Percentiles rank a stretch among this genome's conserved stretches.
These are phyloP conservation scores for Holacanthus passer DNA, from an alignment of 2,113 vertebrate species.

Conservation along the genomic window DNA sequence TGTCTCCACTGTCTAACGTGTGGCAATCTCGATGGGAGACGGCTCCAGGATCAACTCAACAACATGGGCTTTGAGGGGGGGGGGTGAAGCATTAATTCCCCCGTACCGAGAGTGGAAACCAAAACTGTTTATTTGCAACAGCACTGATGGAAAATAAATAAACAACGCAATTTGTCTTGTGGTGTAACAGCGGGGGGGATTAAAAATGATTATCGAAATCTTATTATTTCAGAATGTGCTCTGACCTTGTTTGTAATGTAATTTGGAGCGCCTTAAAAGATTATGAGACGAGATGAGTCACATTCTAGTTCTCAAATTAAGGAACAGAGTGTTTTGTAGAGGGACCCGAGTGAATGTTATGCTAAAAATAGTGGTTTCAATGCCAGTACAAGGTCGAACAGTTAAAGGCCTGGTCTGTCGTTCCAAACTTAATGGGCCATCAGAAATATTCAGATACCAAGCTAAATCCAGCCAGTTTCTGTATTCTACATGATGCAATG, in stretches of 20 bases:
- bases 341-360: constrained; percentile 24
- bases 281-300: constrained; percentile 73
- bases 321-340: constrained; percentile 40
- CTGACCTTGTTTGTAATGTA: constrained; percentile 78
- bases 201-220: constrained; percentile 73
- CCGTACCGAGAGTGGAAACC: constrained; percentile 22
- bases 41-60: constrained; percentile 40
- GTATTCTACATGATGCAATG: not conserved
- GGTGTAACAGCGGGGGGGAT: constrained; percentile 55
- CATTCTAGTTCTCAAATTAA: constrained; percentile 57
- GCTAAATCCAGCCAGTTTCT: constrained; percentile 18
- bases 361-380: constrained; percentile 59
- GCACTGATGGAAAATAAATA: constrained; percentile 61
- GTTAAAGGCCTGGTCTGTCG: constrained; percentile 33
- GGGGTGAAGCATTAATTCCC: constrained; percentile 47
- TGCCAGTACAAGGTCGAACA: constrained; percentile 58
- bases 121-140: constrained; percentile 58
- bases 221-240: constrained; percentile 72
- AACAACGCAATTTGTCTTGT: constrained; percentile 60
- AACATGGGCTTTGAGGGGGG: not conserved
- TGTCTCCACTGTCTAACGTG: constrained; percentile 69
- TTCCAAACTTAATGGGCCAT: not conserved
- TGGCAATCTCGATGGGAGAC: constrained; percentile 65
- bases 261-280: constrained; percentile 76
- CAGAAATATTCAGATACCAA: constrained; percentile 20